Evolutionary conservation across 2,888 invertebrate species (phyloP).

Genomic region (Troides aeacus): DNA sequence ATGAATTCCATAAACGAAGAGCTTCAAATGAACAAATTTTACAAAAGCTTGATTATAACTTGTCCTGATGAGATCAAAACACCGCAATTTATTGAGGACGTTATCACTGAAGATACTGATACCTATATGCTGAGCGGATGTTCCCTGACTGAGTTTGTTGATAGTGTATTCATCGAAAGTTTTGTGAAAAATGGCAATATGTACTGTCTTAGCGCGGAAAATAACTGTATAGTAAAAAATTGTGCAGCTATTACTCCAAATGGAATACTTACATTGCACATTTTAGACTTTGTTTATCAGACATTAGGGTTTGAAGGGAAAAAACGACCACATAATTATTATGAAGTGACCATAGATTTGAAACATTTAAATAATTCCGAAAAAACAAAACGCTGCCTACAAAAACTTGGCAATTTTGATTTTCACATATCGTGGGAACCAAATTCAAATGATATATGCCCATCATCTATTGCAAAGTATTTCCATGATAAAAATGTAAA

Average conservation of each 20-base stretch:
- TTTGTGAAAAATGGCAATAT: slow-evolving; percentile 62
- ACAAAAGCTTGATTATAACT: slow-evolving; percentile 62
- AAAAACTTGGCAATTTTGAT: slow-evolving; percentile 54
- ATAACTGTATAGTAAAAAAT: slow-evolving; percentile 61
- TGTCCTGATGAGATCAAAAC: slow-evolving; percentile 63
- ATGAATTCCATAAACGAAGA: slow-evolving; percentile 43
- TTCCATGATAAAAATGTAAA: slow-evolving; percentile 53
- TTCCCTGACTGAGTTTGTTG: slow-evolving; percentile 54
- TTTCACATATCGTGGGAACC: slow-evolving; percentile 64
- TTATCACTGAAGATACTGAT: slow-evolving; percentile 57
- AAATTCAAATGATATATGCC: slow-evolving; percentile 54
- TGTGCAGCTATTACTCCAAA: slow-evolving; percentile 64
- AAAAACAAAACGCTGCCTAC: slow-evolving; percentile 46
- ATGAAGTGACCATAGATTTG: slow-evolving; percentile 59
- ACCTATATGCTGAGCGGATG: slow-evolving; percentile 59
- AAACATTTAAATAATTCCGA: slow-evolving; percentile 43
- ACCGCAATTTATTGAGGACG: slow-evolving; percentile 52
- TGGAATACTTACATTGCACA: slow-evolving; percentile 56
- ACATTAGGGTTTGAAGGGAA: slow-evolving; percentile 66
- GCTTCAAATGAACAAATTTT: slow-evolving; percentile 59
- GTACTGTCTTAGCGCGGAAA: slow-evolving; percentile 53
- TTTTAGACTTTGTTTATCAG: slow-evolving; percentile 59
- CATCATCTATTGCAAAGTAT: slow-evolving; percentile 70
- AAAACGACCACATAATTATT: slow-evolving; percentile 56
- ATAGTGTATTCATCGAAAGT: slow-evolving; percentile 58